A percentile compares a stretch with the other conserved stretches of the same genome.
These are phyloP conservation scores for Tenualosa ilisha DNA, from an alignment of 2,797 vertebrate species.

Conservation along the genomic window DNA sequence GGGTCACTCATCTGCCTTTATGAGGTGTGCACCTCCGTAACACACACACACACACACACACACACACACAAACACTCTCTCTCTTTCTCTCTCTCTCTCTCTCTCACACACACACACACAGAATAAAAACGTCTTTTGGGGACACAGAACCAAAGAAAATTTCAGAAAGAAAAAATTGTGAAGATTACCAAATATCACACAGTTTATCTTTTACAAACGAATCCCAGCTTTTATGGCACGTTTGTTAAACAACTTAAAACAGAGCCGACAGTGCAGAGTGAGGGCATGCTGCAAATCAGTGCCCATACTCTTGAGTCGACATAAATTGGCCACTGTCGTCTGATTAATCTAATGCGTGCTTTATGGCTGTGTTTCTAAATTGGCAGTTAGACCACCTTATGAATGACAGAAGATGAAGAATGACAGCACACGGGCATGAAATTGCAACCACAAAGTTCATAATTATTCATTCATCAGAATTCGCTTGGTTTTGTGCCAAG, in stretches of 20 bases:
- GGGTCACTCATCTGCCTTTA: background rate
- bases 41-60: constrained; percentile 22
- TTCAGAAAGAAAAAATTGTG: background rate
- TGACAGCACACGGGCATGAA: background rate
- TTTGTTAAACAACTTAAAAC: background rate
- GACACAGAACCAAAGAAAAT: background rate
- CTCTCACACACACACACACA: background rate
- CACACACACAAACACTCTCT: too few species aligned
- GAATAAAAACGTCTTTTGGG: background rate
- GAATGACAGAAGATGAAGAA: too few species aligned
- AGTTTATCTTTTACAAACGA: background rate
- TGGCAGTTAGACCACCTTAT: background rate
- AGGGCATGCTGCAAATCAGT: background rate
- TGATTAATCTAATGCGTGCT: background rate
- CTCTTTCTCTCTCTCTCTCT: background rate
- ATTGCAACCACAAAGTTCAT: background rate
- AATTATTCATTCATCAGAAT: background rate
- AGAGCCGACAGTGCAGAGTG: background rate
- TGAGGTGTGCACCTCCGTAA: background rate
- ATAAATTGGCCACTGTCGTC: background rate
- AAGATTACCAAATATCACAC: background rate
- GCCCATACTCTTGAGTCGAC: background rate
- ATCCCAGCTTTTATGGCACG: background rate
- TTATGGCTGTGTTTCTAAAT: background rate
- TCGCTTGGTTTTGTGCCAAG: background rate